phyloP scores from a whole-genome alignment of 2,888 invertebrate genomes.

The Zelleria hepariella region DNA sequence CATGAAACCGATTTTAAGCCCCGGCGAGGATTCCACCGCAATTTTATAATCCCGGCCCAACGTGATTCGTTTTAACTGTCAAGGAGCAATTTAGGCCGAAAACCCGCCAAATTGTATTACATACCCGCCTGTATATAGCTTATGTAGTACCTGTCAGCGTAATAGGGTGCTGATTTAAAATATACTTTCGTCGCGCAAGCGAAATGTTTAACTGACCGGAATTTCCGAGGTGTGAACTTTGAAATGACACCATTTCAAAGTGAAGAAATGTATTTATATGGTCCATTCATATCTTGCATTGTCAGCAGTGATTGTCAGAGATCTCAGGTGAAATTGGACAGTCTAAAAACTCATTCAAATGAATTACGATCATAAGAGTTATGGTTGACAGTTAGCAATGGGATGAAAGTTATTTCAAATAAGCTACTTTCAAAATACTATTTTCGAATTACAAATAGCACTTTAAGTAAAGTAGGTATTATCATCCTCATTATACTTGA shows the following conservation, averaged over 20 bases:
- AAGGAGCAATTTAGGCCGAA: constrained; percentile 46
- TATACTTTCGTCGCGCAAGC: not conserved
- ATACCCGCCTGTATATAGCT: not conserved
- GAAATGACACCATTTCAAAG: not conserved
- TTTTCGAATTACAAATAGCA: too few species aligned
- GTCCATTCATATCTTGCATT: too few species aligned
- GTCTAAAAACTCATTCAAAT: too few species aligned
- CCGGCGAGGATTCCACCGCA: constrained; percentile 39
- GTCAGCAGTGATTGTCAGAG: too few species aligned
- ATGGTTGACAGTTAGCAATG: too few species aligned
- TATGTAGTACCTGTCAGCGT: not conserved
- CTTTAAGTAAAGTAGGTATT: too few species aligned
- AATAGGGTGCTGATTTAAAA: not conserved
- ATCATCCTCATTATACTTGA: too few species aligned
- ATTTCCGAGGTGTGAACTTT: not conserved
- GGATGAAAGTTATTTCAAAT: too few species aligned
- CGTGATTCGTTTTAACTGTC: constrained; percentile 53
- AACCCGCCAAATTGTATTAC: constrained; percentile 43
- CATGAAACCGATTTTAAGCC: constrained; percentile 30
- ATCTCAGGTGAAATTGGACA: too few species aligned
- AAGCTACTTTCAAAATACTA: too few species aligned
- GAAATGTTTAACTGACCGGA: not conserved
- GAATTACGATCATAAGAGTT: too few species aligned
- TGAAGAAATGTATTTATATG: too few species aligned
- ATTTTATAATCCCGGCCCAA: constrained; percentile 49